Conservation (phyloP, 2,888 invertebrate species). For the Cistogaster globosa region DNA sequence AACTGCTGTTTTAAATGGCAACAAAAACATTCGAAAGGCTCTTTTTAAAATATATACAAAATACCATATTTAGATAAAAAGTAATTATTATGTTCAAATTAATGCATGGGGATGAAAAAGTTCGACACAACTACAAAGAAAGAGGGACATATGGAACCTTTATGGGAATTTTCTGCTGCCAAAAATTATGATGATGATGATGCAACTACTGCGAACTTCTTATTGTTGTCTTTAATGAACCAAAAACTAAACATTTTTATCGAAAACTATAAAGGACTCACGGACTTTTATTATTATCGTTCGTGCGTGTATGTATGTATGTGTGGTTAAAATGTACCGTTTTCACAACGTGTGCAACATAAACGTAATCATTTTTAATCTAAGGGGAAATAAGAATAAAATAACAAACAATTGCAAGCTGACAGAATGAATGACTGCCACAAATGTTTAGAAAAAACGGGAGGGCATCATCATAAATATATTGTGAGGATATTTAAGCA, state of each 20-base stretch:
- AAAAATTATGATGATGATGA: conserved; percentile 7
- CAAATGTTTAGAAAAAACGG: conserved; percentile 3
- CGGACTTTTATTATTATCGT: neutral
- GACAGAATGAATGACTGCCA: conserved; percentile 31
- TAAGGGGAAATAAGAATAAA: conserved; percentile 33
- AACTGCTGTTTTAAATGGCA: conserved; percentile 4
- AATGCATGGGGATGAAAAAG: conserved; percentile 52
- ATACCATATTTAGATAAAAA: conserved; percentile 1
- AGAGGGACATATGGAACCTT: conserved; percentile 44
- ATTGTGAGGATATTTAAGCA: conserved; percentile 45
- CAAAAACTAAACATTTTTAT: conserved; percentile 32
- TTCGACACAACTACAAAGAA: conserved; percentile 1
- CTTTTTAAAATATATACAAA: conserved; percentile 36
- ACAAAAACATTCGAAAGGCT: conserved; percentile 5
- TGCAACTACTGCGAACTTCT: conserved; percentile 18
- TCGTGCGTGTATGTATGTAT: neutral
- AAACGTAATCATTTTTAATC: conserved; percentile 40
- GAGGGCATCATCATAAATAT: conserved; percentile 40
- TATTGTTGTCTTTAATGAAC: conserved; percentile 33
- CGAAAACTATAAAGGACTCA: conserved; percentile 1
- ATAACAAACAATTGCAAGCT: conserved; percentile 43
- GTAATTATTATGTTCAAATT: conserved; percentile 43
- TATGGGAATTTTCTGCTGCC: neutral
- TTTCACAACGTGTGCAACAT: neutral
- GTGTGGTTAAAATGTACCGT: neutral